Conservation (phyloP, 2,888 invertebrate species). For the Pediacus dermestoides region DNA sequence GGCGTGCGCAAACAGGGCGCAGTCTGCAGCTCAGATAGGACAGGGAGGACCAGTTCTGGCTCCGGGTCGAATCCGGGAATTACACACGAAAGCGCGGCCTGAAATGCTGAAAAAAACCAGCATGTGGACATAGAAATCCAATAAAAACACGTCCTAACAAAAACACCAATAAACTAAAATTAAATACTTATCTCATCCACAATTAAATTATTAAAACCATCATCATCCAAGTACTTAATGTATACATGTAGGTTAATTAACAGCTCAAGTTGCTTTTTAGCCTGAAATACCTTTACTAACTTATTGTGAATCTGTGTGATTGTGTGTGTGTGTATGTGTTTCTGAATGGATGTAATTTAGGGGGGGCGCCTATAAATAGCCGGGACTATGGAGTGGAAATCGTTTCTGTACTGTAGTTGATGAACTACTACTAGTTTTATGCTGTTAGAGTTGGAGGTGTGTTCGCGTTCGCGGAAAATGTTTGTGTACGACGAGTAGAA, state of each 20-base stretch:
- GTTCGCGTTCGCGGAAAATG: not conserved
- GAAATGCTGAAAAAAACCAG: not conserved
- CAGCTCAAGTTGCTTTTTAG: too few species aligned
- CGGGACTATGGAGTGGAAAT: too few species aligned
- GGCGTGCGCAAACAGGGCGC: conserved; percentile 34
- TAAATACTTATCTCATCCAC: too few species aligned
- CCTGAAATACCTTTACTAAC: too few species aligned
- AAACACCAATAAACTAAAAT: conserved; percentile 5
- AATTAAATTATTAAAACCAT: too few species aligned
- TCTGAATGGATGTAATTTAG: too few species aligned
- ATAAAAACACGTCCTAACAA: not conserved
- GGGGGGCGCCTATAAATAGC: too few species aligned
- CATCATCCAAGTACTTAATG: too few species aligned
- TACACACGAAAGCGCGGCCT: conserved; percentile 2
- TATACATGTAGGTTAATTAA: too few species aligned
- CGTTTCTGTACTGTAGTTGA: too few species aligned
- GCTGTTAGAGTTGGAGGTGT: not conserved
- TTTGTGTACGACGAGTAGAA: not conserved
- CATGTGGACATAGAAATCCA: not conserved
- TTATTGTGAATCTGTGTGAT: not conserved
- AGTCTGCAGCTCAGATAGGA: conserved; percentile 39
- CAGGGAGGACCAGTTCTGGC: conserved; percentile 33
- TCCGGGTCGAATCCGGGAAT: conserved; percentile 44
- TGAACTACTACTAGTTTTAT: too few species aligned
- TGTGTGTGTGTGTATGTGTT: conserved; percentile 1